Conservation (phyloP, 2,113 vertebrate genomes). For the Caloenas nicobarica region DNA sequence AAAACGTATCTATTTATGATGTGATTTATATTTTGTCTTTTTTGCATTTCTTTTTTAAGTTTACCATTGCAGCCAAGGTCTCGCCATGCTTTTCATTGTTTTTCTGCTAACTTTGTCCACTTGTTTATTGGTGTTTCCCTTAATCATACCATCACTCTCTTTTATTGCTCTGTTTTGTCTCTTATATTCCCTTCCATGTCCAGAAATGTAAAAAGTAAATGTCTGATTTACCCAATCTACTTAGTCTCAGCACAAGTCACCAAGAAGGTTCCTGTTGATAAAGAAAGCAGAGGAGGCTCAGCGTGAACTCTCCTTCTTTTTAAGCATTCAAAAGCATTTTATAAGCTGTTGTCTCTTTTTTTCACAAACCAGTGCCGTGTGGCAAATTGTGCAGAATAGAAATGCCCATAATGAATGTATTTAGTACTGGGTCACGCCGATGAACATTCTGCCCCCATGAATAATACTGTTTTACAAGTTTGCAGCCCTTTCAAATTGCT, state of each 20-base stretch:
- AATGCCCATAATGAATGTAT: constrained; percentile 90
- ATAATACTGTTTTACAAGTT: constrained; percentile 87
- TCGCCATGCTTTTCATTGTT: not conserved
- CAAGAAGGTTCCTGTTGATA: constrained; percentile 60
- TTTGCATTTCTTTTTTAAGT: constrained; percentile 37
- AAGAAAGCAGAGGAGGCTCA: constrained; percentile 70
- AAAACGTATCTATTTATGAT: constrained; percentile 38
- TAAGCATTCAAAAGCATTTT: constrained; percentile 79
- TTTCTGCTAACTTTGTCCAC: constrained; percentile 23
- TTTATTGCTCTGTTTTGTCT: not conserved
- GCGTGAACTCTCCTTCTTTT: constrained; percentile 67
- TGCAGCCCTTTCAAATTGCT: constrained; percentile 79
- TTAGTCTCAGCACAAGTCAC: constrained; percentile 68
- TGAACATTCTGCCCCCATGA: constrained; percentile 86
- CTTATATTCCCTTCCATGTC: not conserved
- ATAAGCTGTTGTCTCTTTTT: constrained; percentile 78
- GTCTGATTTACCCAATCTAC: constrained; percentile 55
- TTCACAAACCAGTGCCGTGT: constrained; percentile 82
- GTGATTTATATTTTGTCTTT: not conserved
- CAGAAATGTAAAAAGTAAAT: constrained; percentile 57
- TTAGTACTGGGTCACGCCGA: constrained; percentile 87
- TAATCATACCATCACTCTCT: not conserved
- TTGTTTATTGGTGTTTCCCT: constrained; percentile 10
- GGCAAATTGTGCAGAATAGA: constrained; percentile 88
- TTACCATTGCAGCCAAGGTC: not conserved